Base-by-base conservation (phyloP, 92 coral and sea anemone species). In the Parazoanthus darwini region DNA sequence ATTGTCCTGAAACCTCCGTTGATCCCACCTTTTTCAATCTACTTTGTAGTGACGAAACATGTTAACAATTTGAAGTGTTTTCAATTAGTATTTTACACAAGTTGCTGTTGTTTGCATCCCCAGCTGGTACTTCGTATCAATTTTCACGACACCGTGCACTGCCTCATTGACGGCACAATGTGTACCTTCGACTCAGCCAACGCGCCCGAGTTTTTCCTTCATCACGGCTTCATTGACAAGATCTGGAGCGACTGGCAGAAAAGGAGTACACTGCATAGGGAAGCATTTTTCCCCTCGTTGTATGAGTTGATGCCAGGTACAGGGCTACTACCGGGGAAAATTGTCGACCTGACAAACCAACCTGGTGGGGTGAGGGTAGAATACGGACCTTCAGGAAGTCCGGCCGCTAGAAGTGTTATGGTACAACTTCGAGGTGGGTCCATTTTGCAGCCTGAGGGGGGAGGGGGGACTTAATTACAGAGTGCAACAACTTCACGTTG, bases 201-300 rank as follows among this genome's bases (percentile, higher is more conserved):
- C 37, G 98, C 98, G 58, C 98, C 98, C 2, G 98, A 96, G 89
- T 96, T 96, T 76, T 94, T 96, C 67, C 93, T 96, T 56, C 98
- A 95, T 74, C 98, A 96, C 56, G 98, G 93, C 20, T 92, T 92
- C 86, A 84, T 96, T 56, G 98, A 96, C 86, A 96, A 96, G 88
- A 86, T 96, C 72, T 96, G 98, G 98, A 90, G 36, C 51, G 96
- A 96, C 75, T 96, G 98, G 98, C 98, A 96, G 71, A 86, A 82
- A 87, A 91, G 85, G 37, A 90, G 98, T 35, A 66, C 82, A 78
- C 82, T 68, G 4, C 94, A 96, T 63, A 93, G 51, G 16, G 89
- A 90, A 16, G 92, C 77, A 0, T 89, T 77, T 78, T 94, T 94
- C 85, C 38, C 92, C 0, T 56, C 76, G 6, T 25, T 94, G 25